Evolutionary conservation across 1,140 invertebrate species (phyloP), one percentile per base, ranked within the genome.

Genomic region (Pectinophora gossypiella): DNA sequence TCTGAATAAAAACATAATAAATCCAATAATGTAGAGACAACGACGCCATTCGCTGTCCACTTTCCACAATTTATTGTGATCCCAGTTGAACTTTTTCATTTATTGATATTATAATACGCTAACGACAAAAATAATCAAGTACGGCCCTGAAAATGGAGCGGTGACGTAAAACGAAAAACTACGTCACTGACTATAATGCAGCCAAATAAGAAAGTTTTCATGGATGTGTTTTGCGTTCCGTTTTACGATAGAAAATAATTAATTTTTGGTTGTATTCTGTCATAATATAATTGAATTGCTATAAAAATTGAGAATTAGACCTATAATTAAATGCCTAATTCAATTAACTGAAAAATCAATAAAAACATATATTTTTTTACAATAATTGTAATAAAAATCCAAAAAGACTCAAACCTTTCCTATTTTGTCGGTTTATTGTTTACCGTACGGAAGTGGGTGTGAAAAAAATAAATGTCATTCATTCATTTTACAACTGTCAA

Each of bases 141-240:
- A 72, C 77, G 80, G 68, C 78, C 77, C 78, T 84, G 80, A 83
- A 80, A 76, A 70, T 59, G 58, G 68, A 78, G 79, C 70, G 48
- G 79, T 86, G 83, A 86, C 80, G 83, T 84, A 76, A 74, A 82
- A 66, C 58, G 47, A 44, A 36, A 60, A 59, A 38, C 50, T 61
- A 81, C 76, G 78, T 84, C 78, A 85, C 83, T 76, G 71, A 64
- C 60, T 62, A 78, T 64, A 56, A 64, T 48, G 57, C 58, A 45
- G 50, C 50, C 47, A 56, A 64, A 61, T 57, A 55, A 9, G 54
- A 64, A 59, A 55, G 60, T 67, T 63, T 42, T 56, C 61, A 48
- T 9, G 35, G 38, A n/a, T n/a, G n/a, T n/a, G n/a, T n/a, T n/a
- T n/a, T 61, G 59, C 75, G 75, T 74, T 85, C 59, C 80, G 51